phyloP scores from a whole-genome alignment of 2,797 vertebrate genomes.

The Channa striata region DNA sequence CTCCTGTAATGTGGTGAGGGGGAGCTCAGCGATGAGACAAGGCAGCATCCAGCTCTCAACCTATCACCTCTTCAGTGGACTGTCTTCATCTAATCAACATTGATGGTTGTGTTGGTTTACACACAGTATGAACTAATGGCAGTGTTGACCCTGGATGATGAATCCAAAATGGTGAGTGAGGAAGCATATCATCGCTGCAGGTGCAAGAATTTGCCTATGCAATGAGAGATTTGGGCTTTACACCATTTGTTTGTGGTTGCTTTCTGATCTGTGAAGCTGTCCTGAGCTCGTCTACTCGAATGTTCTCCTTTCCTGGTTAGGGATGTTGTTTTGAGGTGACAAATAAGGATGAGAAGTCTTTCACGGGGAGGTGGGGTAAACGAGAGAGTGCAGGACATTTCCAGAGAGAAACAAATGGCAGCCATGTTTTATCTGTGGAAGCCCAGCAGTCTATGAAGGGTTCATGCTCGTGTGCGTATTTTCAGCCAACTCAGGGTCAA shows the following conservation, averaged over 20 bases:
- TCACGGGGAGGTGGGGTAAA: not conserved
- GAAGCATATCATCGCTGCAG: conserved; percentile 24
- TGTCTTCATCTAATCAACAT: conserved; percentile 12
- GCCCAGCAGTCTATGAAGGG: conserved; percentile 1
- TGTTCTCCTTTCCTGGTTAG: conserved; percentile 7
- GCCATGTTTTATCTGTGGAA: conserved; percentile 1
- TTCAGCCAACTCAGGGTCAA: conserved; percentile 66
- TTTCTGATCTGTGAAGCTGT: conserved; percentile 10
- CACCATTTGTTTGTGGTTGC: conserved; percentile 10
- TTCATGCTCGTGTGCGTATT: conserved; percentile 33
- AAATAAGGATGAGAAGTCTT: not conserved
- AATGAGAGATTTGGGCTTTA: conserved; percentile 23
- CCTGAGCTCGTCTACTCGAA: conserved; percentile 1
- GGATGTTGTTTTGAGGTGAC: not conserved
- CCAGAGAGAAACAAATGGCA: conserved; percentile 12
- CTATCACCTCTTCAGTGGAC: conserved; percentile 18
- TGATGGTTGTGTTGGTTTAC: conserved; percentile 28
- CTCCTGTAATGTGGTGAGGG: not conserved
- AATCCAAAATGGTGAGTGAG: not conserved
- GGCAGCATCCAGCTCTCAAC: conserved; percentile 37
- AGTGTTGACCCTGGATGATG: conserved; percentile 32
- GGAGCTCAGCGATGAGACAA: conserved; percentile 4
- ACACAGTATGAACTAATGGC: conserved; percentile 12
- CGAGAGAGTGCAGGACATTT: conserved; percentile 15
- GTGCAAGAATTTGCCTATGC: conserved; percentile 28